phyloP scores from a whole-genome alignment of 2,797 vertebrate species.

The Sebastes trivittatus region DNA sequence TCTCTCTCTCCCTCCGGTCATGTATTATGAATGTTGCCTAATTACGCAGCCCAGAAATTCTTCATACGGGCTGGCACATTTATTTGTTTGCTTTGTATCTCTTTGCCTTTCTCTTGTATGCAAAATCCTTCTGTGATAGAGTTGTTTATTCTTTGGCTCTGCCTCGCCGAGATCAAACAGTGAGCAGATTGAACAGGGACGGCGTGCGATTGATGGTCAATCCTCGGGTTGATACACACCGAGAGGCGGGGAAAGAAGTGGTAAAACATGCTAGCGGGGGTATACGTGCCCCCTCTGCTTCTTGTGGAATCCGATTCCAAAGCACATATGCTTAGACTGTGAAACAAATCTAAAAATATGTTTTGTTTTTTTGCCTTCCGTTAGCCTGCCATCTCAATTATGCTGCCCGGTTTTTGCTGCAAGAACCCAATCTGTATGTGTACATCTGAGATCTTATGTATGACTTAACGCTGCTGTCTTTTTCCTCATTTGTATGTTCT shows the following conservation, averaged over 20 bases:
- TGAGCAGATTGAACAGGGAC: conserved; percentile 75
- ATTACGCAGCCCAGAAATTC: conserved; percentile 78
- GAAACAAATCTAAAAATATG: conserved; percentile 38
- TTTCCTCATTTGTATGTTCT: not conserved
- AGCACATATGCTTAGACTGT: conserved; percentile 27
- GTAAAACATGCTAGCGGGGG: conserved; percentile 11
- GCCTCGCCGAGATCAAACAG: conserved; percentile 77
- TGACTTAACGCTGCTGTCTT: not conserved
- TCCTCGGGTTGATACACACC: conserved; percentile 46
- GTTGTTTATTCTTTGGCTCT: conserved; percentile 76
- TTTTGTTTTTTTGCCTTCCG: not conserved
- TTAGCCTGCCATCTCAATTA: conserved; percentile 26
- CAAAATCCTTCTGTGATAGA: conserved; percentile 80
- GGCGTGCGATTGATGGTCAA: conserved; percentile 70
- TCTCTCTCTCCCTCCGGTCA: conserved; percentile 63
- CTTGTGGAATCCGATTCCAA: conserved; percentile 10
- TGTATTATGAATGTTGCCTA: conserved; percentile 83
- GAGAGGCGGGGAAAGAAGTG: conserved; percentile 33
- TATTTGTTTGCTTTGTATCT: conserved; percentile 79
- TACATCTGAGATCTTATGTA: not conserved
- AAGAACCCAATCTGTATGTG: conserved; percentile 1
- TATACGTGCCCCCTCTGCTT: not conserved
- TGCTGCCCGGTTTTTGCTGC: conserved; percentile 14
- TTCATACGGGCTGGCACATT: conserved; percentile 73
- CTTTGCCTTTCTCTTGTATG: conserved; percentile 78